A percentile compares a stretch with the other conserved stretches of the same genome.
These are phyloP conservation scores for Garrulus glandarius DNA, from an alignment of 2,797 vertebrate genomes.

Conservation along the genomic window DNA sequence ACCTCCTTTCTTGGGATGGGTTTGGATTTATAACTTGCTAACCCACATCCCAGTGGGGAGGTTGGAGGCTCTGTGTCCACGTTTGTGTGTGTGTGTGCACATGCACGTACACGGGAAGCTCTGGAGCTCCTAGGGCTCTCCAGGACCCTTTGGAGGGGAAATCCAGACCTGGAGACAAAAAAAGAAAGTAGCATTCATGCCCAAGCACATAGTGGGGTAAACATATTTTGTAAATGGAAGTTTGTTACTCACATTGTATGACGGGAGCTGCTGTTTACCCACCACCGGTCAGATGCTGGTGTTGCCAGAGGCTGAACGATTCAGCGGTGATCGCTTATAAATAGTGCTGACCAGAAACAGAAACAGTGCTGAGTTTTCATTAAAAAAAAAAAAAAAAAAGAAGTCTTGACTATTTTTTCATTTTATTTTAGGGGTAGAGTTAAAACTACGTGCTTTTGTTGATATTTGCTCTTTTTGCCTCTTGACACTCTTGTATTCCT, in stretches of 20 bases:
- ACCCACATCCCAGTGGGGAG: neutral
- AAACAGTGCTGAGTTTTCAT: slow-evolving; percentile 31
- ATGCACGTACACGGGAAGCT: neutral
- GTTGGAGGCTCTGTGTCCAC: neutral
- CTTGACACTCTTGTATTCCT: neutral
- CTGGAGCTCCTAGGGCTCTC: neutral
- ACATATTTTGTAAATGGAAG: slow-evolving; percentile 51
- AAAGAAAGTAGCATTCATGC: slow-evolving; percentile 53
- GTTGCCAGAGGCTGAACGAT: slow-evolving; percentile 44
- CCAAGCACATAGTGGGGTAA: slow-evolving; percentile 9
- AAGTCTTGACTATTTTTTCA: neutral
- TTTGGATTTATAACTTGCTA: slow-evolving; percentile 15
- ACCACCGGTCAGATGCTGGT: neutral
- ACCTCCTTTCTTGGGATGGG: neutral
- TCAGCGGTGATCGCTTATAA: slow-evolving; percentile 4
- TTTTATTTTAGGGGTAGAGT: neutral
- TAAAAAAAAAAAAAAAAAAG: neutral
- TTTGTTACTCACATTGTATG: slow-evolving; percentile 46
- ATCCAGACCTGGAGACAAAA: slow-evolving; percentile 10
- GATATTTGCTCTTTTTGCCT: neutral
- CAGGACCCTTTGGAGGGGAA: neutral
- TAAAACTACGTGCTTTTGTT: neutral
- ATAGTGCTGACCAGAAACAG: slow-evolving; percentile 45
- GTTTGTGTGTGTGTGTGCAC: neutral
- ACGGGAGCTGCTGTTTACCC: slow-evolving; percentile 34